phyloP scores from a whole-genome alignment of 30 jellyfish, hydroid and myxozoan genomes.

The Mastigias papua region DNA sequence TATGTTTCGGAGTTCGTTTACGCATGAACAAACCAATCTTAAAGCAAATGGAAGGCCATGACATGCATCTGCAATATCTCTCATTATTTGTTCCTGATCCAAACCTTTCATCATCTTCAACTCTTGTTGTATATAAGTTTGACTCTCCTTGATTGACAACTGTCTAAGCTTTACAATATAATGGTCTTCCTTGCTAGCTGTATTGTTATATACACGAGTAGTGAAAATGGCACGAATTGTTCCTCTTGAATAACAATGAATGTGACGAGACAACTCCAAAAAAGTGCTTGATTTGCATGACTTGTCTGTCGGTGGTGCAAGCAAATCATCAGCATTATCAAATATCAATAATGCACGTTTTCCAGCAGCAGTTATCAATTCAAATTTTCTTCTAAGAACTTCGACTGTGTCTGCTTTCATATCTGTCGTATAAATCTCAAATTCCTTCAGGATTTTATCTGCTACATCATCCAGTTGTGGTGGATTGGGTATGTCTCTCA shows the following conservation, averaged over 20 bases:
- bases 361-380: not conserved
- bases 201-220: not conserved
- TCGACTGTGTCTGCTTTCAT: constrained; percentile 10
- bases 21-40: not conserved
- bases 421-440: constrained; percentile 13
- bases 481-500: constrained; percentile 12
- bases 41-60: constrained; percentile 24
- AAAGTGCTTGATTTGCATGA: constrained; percentile 3
- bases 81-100: not conserved
- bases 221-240: constrained; percentile 24
- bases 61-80: not conserved
- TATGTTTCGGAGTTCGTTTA: not conserved
- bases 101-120: not conserved
- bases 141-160: not conserved
- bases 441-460: constrained; percentile 10
- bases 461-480: constrained; percentile 7
- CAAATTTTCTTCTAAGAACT: not conserved
- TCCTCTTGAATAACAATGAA: not conserved
- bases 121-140: not conserved
- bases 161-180: not conserved
- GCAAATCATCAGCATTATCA: constrained; percentile 35
- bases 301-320: not conserved
- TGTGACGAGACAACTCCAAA: not conserved
- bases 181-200: not conserved
- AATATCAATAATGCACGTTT: constrained; percentile 15